phyloP scores from a whole-genome alignment of 2,888 invertebrate genomes.

The Chrysolina haemoptera region DNA sequence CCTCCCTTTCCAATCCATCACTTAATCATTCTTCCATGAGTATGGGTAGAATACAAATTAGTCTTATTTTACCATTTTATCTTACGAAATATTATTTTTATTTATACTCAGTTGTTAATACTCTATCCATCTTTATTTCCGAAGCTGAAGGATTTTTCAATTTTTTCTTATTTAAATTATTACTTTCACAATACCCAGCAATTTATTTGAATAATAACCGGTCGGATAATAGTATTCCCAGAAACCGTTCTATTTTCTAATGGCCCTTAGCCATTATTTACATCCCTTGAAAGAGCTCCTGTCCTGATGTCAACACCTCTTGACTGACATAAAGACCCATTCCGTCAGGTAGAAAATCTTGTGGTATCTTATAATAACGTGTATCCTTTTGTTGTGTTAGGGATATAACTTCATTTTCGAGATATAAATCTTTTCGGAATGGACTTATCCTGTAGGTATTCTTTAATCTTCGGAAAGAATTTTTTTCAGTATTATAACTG shows the following conservation, averaged over 20 bases:
- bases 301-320: constrained; percentile 52
- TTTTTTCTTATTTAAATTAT: background rate
- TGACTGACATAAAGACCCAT: constrained; percentile 45
- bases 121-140: too few relatives aligned
- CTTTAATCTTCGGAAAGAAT: background rate
- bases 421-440: constrained; percentile 27
- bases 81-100: too few relatives aligned
- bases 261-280: constrained; percentile 47
- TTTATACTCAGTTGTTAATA: too few relatives aligned
- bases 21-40: too few relatives aligned
- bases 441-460: constrained; percentile 20
- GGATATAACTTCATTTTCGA: constrained; percentile 34
- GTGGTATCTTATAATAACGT: constrained; percentile 42
- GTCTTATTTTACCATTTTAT: too few relatives aligned
- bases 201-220: background rate
- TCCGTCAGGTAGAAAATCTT: constrained; percentile 46
- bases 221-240: constrained; percentile 31
- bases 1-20: too few relatives aligned
- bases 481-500: constrained; percentile 6
- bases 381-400: constrained; percentile 23
- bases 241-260: constrained; percentile 41
- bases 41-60: too few relatives aligned
- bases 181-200: background rate
- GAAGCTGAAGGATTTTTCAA: background rate
- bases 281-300: constrained; percentile 42